Conservation (phyloP, 2,113 vertebrate species). For the Pungitius pungitius region DNA sequence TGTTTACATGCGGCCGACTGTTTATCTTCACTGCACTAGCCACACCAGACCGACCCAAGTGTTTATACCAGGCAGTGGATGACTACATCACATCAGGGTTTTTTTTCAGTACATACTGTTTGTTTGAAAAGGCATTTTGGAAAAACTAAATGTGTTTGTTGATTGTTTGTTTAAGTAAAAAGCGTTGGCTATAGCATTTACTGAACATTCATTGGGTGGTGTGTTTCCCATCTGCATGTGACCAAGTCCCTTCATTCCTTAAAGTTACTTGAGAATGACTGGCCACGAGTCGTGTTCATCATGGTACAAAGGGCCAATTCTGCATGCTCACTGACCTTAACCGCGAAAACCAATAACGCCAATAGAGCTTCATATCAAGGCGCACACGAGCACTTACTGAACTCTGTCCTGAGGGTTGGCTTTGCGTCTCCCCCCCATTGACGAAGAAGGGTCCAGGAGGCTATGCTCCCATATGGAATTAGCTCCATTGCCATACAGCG, state of each 20-base stretch:
- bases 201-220: neutral
- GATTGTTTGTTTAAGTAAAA: neutral
- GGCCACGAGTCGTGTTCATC: conserved; percentile 16
- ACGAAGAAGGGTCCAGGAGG: conserved; percentile 93
- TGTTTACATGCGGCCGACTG: conserved; percentile 48
- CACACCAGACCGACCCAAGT: conserved; percentile 16
- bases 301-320: neutral
- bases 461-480: conserved; percentile 99
- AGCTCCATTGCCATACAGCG: conserved; percentile 93
- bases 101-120: neutral
- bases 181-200: neutral
- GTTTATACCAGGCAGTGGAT: conserved; percentile 46
- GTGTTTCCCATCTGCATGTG: conserved; percentile 1
- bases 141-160: neutral
- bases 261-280: conserved; percentile 5
- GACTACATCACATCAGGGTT: conserved; percentile 22
- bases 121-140: neutral
- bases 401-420: conserved; percentile 97
- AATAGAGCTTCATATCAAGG: conserved; percentile 24
- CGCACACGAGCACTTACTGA: conserved; percentile 87
- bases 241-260: conserved; percentile 1
- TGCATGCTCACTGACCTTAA: conserved; percentile 56
- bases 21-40: conserved; percentile 54
- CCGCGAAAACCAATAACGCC: conserved; percentile 42
- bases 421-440: conserved; percentile 94